Conservation (phyloP, 2,888 invertebrate species). For the Andrena flavipes region DNA sequence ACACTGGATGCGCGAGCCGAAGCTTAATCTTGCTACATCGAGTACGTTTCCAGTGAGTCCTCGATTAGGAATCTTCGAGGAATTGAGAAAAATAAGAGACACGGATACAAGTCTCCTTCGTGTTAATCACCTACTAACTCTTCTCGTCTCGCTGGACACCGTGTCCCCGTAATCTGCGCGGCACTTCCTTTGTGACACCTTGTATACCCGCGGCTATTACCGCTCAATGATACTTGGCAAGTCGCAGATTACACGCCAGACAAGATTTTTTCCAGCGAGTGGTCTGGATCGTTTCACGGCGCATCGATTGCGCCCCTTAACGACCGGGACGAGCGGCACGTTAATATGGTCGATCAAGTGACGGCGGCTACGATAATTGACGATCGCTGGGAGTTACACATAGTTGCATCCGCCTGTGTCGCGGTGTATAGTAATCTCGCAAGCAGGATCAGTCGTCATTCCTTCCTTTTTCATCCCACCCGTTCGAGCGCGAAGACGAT, state of each 20-base stretch:
- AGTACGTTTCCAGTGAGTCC: no score
- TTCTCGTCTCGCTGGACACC: background rate
- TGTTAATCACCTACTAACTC: no score
- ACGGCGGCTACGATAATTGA: slow-evolving; percentile 55
- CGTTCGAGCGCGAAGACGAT: slow-evolving; percentile 40
- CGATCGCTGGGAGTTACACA: slow-evolving; percentile 48
- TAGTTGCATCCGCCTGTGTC: slow-evolving; percentile 36
- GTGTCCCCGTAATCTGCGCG: background rate
- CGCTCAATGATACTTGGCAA: slow-evolving; percentile 2
- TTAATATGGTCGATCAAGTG: slow-evolving; percentile 37
- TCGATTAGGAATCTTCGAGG: no score
- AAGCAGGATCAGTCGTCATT: slow-evolving; percentile 8
- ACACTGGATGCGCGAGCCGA: background rate
- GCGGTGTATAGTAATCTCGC: slow-evolving; percentile 40
- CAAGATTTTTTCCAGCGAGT: background rate
- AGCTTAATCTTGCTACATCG: background rate
- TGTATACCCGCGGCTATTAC: slow-evolving; percentile 3
- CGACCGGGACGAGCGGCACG: background rate
- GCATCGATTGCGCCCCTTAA: background rate
- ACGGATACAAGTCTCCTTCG: no score
- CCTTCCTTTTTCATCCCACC: background rate
- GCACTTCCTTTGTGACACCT: background rate
- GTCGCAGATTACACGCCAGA: background rate
- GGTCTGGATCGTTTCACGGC: background rate
- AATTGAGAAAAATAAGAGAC: no score